Conservation (phyloP, 2,113 vertebrate species). For the Tragelaphus imberbis region DNA sequence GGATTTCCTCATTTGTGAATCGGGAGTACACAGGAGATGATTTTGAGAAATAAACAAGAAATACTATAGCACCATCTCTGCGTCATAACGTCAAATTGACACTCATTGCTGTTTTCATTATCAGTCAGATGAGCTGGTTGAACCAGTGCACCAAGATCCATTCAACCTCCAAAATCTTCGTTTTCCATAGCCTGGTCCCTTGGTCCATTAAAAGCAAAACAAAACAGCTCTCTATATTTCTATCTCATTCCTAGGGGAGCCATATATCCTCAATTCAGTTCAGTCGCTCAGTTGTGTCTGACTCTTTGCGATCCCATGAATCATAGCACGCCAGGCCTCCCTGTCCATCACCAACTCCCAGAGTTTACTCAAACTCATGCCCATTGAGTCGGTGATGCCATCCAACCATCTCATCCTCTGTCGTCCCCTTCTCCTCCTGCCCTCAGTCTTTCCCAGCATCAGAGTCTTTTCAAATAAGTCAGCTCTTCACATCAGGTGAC, state of each 20-base stretch:
- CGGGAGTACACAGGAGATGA: not conserved
- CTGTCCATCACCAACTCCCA: not conserved
- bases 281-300: accelerated
- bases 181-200: not conserved
- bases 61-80: not conserved
- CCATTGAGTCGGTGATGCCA: not conserved
- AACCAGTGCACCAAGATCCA: not conserved
- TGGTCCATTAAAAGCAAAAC: not conserved
- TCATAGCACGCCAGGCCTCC: not conserved
- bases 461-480: not conserved
- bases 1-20: not conserved
- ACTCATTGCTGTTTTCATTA: not conserved
- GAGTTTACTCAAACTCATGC: not conserved
- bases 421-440: accelerated
- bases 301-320: not conserved
- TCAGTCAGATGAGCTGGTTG: not conserved
- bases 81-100: too few species aligned
- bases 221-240: not conserved
- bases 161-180: not conserved
- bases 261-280: not conserved
- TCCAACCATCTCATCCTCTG: not conserved
- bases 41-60: not conserved
- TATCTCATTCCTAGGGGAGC: not conserved
- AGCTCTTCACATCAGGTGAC: not conserved
- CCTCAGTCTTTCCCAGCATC: not conserved